Conservation (phyloP, 2,888 invertebrate species). For the Stenodema calcarata region DNA sequence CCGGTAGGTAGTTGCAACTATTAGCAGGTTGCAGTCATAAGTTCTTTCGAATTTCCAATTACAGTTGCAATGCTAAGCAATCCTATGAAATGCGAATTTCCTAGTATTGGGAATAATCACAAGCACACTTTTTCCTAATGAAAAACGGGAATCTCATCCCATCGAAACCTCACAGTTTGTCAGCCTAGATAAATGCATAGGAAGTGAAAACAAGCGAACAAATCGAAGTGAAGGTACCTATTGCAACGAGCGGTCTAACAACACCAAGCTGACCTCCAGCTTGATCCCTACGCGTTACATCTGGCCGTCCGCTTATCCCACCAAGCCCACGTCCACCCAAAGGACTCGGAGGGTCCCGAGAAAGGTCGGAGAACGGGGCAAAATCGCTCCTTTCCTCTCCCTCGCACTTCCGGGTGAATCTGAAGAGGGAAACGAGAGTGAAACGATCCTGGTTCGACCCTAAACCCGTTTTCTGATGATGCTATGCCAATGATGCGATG, state of each 20-base stretch:
- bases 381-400: not conserved
- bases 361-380: constrained; percentile 3
- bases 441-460: not conserved
- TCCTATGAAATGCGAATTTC: too few species aligned
- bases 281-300: not conserved
- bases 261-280: not conserved
- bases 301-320: not conserved
- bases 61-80: too few species aligned
- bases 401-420: constrained; percentile 3
- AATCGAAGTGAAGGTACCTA: not conserved
- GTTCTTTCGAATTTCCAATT: too few species aligned
- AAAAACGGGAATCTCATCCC: not conserved
- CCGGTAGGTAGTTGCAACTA: too few species aligned
- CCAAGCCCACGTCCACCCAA: not conserved
- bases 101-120: not conserved
- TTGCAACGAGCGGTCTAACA: not conserved
- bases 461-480: not conserved
- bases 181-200: not conserved
- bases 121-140: not conserved
- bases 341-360: not conserved
- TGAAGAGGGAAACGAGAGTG: constrained; percentile 14
- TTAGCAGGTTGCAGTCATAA: too few species aligned
- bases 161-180: not conserved
- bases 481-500: not conserved
- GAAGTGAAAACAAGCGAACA: not conserved